Base-by-base conservation (phyloP, 2,888 invertebrate genomes). In the Lypha dubia region DNA sequence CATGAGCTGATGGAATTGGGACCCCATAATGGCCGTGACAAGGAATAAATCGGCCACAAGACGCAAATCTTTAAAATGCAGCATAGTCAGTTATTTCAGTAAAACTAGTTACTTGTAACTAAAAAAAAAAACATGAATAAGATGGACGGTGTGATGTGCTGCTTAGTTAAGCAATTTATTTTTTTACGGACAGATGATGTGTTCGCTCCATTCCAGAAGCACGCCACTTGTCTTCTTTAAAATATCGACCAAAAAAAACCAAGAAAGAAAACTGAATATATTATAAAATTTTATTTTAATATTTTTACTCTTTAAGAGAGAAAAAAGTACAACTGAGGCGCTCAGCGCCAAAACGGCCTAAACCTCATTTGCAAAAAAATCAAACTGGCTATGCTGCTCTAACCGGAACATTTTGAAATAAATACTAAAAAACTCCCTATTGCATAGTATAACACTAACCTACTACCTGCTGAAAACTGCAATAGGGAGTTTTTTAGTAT, bases 1-100 rank as follows among this genome's bases (percentile, higher is more conserved):
- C 95, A 95, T 88, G 95, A 95, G 90, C 93, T 95, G 62, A 93
- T 94, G 71, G 95, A 95, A 88, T 90, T 94, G 65, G 94, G 94
- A 44, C 87, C 91, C 68, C n/a, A n/a, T n/a, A 92, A 91, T 89
- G 92, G 91, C 41, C 90, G 92, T 68, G 92, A 92, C 83, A 93
- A 92, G 85, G 92, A 92, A 90, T 92, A 91, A 91, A 87, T 87
- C 87, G 87, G 86, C 15, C 13, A 3, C 17, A 44, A 38, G n/a
- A n/a, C n/a, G n/a, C n/a, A n/a, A 7, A 15, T 24, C 3, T 28
- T 63, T 24, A 49, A 11, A 46, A 49, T 20, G 20, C 51, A 68
- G 49, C 67, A 73, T 62, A 63, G 67, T 76, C 60, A 68, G 38
- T 22, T 20, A 58, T 4, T 44, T 6, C 56, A 79, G 46, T 73